Base-by-base conservation (phyloP, 53 echinoderm and acorn worm genomes). In the Hippasteria phrygiana region DNA sequence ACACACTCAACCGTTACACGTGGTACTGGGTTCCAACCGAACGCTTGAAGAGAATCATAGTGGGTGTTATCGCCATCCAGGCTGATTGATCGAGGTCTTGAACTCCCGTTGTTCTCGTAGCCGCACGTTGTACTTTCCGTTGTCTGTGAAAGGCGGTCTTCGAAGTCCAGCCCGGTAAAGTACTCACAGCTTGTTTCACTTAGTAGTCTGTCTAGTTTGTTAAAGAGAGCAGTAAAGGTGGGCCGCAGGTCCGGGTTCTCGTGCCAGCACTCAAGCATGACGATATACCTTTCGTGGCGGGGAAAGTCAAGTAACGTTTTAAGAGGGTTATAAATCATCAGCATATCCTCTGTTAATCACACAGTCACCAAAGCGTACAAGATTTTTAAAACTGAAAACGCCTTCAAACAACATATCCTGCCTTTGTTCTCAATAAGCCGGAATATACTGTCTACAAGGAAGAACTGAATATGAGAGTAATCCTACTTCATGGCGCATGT, bases 261-360 rank as follows among this genome's bases (percentile, higher is more conserved):
- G 35, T 91, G 90, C 96, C 96, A 96, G 71, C 96, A 96, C 16
- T 91, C 64, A 16, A 93, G 76, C 94, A 94, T 94, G 20, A 94
- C 65, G 8, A 87, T 88, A 80, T 96, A 96, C 41, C 96, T 96
- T 51, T 4, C 9, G 5, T 75, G 34, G 77, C 47, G 32, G 29
- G 40, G 74, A 54, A 35, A 43, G 27, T 18, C 35, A 73, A 9
- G 39, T 43, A 14, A 41, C 73, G 22, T n/a, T n/a, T n/a, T n/a
- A n/a, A n/a, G n/a, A n/a, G n/a, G n/a, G n/a, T n/a, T n/a, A n/a
- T n/a, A n/a, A n/a, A n/a, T n/a, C n/a, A n/a, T n/a, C n/a, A n/a
- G n/a, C n/a, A n/a, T n/a, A n/a, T n/a, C n/a, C n/a, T n/a, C n/a
- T n/a, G n/a, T n/a, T n/a, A n/a, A n/a, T n/a, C n/a, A n/a, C n/a